phyloP scores from a whole-genome alignment of 2,797 vertebrate genomes.

The Vespertilio murinus region DNA sequence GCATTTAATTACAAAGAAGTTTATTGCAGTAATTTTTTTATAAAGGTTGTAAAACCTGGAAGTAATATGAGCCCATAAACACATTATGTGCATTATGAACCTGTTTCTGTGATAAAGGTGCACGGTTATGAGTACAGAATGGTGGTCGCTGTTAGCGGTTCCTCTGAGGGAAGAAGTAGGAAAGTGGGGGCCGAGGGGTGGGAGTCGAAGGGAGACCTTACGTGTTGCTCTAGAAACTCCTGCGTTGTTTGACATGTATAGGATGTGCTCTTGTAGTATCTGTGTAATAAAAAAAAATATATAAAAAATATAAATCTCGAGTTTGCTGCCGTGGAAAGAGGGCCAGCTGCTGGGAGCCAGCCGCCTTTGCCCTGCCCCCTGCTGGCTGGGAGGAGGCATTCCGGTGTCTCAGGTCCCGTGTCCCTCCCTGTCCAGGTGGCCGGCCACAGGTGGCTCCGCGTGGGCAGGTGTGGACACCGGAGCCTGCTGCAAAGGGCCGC shows the following conservation, averaged over 20 bases:
- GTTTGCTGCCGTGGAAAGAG: neutral
- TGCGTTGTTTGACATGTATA: neutral
- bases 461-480: rapidly evolving
- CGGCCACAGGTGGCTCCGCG: rapidly evolving
- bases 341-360: neutral
- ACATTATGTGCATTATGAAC: rapidly evolving
- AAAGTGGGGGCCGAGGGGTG: rapidly evolving
- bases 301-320: neutral
- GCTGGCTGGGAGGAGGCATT: too few species aligned
- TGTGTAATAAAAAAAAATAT: neutral
- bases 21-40: neutral
- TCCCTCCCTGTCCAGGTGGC: neutral
- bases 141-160: neutral
- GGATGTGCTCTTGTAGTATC: neutral
- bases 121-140: neutral
- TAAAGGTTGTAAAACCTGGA: neutral
- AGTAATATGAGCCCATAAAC: neutral
- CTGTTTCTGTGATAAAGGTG: neutral
- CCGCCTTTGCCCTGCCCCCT: neutral
- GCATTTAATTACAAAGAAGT: neutral
- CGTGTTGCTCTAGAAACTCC: neutral
- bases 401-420: neutral
- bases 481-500: neutral
- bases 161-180: neutral
- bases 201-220: neutral